phyloP scores from a whole-genome alignment of 2,888 invertebrate genomes.

The Anoplius nigerrimus region DNA sequence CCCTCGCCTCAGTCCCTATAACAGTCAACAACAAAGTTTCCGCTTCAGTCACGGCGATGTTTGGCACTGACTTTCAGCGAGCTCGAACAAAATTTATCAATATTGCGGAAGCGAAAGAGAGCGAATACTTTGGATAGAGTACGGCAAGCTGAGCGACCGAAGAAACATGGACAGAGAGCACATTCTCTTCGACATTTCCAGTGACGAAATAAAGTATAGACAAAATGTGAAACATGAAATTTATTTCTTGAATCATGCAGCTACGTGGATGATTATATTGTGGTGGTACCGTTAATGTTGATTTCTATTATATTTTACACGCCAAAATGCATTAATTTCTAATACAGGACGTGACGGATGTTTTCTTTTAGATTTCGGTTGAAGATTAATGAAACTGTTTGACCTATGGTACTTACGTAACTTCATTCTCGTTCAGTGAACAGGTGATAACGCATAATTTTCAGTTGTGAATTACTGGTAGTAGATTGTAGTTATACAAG shows the following conservation, averaged over 20 bases:
- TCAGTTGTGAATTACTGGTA: too few species aligned
- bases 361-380: too few species aligned
- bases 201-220: not conserved
- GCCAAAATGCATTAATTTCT: too few species aligned
- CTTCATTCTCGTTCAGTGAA: too few species aligned
- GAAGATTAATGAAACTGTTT: too few species aligned
- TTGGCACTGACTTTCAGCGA: conserved; percentile 33
- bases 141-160: conserved; percentile 68
- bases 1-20: conserved; percentile 73
- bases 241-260: not conserved
- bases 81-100: conserved; percentile 27
- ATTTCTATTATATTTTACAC: too few species aligned
- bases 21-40: conserved; percentile 72
- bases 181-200: conserved; percentile 2
- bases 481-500: too few species aligned
- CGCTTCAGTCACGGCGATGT: conserved; percentile 64
- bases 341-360: too few species aligned
- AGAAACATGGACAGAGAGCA: conserved; percentile 70
- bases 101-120: conserved; percentile 36
- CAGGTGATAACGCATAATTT: too few species aligned
- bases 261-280: not conserved
- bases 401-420: too few species aligned
- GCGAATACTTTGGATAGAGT: conserved; percentile 61
- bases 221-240: not conserved
- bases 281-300: too few species aligned